Base-by-base conservation (phyloP, 2,113 vertebrate species). In the Columbina picui region DNA sequence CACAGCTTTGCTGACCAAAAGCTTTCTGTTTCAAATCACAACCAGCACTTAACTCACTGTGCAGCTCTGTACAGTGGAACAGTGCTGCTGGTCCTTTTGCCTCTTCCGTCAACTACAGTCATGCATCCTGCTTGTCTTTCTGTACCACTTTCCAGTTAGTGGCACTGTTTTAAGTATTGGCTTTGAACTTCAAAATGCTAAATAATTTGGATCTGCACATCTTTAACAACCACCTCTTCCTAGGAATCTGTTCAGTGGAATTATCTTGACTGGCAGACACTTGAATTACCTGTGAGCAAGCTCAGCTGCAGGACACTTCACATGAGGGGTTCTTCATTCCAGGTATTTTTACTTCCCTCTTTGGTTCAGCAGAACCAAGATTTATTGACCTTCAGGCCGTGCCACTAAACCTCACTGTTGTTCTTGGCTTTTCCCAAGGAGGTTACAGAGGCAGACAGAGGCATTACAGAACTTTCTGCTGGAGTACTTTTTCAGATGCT, bases 401-500 rank as follows among this genome's bases (percentile, higher is more conserved):
- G 52, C 39, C 6, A 3, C 88, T 76, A 89, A 95, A 71, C 39
- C 39, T 87, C 78, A 34, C n/a, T 91, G 83, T 87, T 94, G 73
- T 84, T 84, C 83, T 93, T 96, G 92, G 84, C 78, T 95, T 89
- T 89, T 83, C 67, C 84, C 19, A 14, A 47, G 52, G 22, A 92
- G 56, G 80, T 11, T 65, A 38, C 17, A 2, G 63, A 91, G 53
- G 87, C 84, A 95, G 90, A 95, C 9, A 12, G 19, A 93, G 61
- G 36, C 29, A 85, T 38, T 71, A 21, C 20, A 39, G 60, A 91
- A 94, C 43, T 75, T 93, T 89, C 25, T 74, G 47, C 26, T 79
- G 83, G 70, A 94, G 70, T 75, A 76, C 21, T 89, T 97, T 96
- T 94, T 96, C 77, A 95, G 53, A 92, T 89, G 85, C 45, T 80